Evolutionary conservation across 2,113 vertebrate species (phyloP), one percentile per base, ranked within the genome.

Genomic region (Litocranius walleri): DNA sequence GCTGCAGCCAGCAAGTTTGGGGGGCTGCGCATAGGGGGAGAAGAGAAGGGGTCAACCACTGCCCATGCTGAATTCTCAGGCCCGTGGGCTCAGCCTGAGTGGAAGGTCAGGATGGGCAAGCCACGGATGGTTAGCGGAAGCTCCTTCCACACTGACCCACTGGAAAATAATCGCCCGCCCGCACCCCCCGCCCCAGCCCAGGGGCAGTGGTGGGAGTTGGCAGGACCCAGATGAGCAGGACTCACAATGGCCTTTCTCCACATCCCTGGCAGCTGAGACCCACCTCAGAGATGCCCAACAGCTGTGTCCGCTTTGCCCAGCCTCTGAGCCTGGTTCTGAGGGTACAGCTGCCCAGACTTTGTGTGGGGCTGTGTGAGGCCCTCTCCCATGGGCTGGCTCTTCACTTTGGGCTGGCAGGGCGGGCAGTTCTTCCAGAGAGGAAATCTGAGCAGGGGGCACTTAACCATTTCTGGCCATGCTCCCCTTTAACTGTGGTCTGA

Each of bases 231-330:
- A 52, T 36, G 40, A 94, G 67, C 84, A 82, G 92, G n/a, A 93
- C 82, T 96, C 67, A 77, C 30, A 93, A 19, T 92, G 82, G 86
- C 91, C 86, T 97, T 97, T 96, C 89, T 97, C 95, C 96, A 97
- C 67, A 91, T n/a, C 94, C 97, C 89, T 98, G 95, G 97, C 97
- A 96, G 94, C 98, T 97, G 97, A 97, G 90, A 94, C 93, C 97
- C 85, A 97, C 95, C 96, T 97, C 97, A 84, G 93, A 97, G 97
- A 97, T 97, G 96, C 95, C 97, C 93, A 83, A 97, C 98, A 98
- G 98, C 98, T 98, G 97, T 97, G 94, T 59, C 71, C n/a, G 88
- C 45, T 80, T 94, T 95, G 94, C 67, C 82, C 77, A 88, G 88
- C 74, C 52, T 91, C 62, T 57, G 27, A 80, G 91, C 84, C 67